Evolutionary conservation across 2,888 invertebrate species (phyloP).

Genomic region (Gnatocerus cornutus): DNA sequence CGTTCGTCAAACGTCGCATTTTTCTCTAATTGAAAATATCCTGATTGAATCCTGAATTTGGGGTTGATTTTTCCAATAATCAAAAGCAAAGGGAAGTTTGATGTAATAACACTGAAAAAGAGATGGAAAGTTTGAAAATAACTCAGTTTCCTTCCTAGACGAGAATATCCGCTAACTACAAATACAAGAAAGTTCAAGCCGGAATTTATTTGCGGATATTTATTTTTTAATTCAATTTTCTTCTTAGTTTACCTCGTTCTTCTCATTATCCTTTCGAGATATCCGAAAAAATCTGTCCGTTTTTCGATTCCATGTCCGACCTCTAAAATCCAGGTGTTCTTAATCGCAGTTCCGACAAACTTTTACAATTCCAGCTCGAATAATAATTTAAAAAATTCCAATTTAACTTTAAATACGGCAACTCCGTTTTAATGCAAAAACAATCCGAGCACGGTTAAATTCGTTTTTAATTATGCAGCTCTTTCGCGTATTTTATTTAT

Average conservation of each 20-base stretch:
- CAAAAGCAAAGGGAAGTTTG: constrained; percentile 1
- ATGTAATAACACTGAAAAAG: not conserved
- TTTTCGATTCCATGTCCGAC: not conserved
- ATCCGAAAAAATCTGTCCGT: too few species aligned
- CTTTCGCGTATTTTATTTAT: constrained; percentile 18
- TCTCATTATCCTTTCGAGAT: too few species aligned
- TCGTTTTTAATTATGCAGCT: constrained; percentile 36
- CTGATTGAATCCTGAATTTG: constrained; percentile 10
- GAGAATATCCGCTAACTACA: too few species aligned
- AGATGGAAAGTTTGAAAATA: not conserved
- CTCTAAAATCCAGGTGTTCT: constrained; percentile 31
- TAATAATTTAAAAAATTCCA: constrained; percentile 40
- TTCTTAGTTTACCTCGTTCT: too few species aligned
- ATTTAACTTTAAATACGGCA: constrained; percentile 39
- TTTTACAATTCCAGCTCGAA: constrained; percentile 36
- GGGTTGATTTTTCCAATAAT: not conserved
- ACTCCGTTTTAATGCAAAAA: constrained; percentile 32
- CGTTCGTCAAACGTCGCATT: constrained; percentile 8
- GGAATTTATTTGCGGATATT: too few species aligned
- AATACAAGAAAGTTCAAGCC: too few species aligned
- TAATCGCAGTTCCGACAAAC: constrained; percentile 25
- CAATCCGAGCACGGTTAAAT: constrained; percentile 26
- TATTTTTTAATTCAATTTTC: too few species aligned
- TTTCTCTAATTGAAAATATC: constrained; percentile 19
- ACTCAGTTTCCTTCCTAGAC: too few species aligned